Base-by-base conservation (phyloP, 1,140 invertebrate species). In the Halictus rubicundus region DNA sequence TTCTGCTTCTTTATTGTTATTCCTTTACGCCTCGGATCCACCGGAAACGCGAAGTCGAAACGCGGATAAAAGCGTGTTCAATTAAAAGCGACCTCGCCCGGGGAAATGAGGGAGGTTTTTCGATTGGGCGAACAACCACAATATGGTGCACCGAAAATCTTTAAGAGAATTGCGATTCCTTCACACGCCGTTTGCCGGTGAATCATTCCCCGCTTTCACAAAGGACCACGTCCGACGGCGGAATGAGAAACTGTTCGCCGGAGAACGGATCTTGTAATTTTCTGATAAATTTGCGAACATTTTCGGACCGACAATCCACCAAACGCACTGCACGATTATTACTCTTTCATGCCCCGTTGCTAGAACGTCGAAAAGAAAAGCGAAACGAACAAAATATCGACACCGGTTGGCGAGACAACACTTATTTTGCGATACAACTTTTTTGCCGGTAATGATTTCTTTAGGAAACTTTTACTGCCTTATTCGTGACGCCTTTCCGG, bases 31-130 rank as follows among this genome's bases (percentile, higher is more conserved):
- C n/a, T 25, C 19, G 37, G 19, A 21, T 68, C 19, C 23, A 14
- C 3, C 46, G 64, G 68, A 59, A 68, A n/a, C n/a, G 27, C 19
- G 16, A 32, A 54, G 23, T 75, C 63, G 37, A 68, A 57, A 59
- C 73, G 16, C 6, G 23, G 52, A 68, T 49, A 68, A 75, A 68
- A 27, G 19, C 25, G 7, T 25, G n/a, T 42, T 63, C 60, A 25
- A 74, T 76, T 68, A 68, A 59, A 59, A 76, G 5, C 37, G 27
- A 23, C 37, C 32, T 19, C n/a, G 32, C 32, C 19, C 23, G 32
- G 21, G 19, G 25, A 76, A 57, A 10, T 32, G 52, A 46, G 25
- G 52, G 49, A 14, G 16, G 19, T 23, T 66, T 27, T 16, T 68
- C 42, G 7, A 49, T 68, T 42, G 25, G 32, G 5, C 32, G 32